A percentile compares a stretch with the other conserved stretches of the same genome.
Conservation (phyloP, 2,113 vertebrate genomes). For the Spea bombifrons region DNA sequence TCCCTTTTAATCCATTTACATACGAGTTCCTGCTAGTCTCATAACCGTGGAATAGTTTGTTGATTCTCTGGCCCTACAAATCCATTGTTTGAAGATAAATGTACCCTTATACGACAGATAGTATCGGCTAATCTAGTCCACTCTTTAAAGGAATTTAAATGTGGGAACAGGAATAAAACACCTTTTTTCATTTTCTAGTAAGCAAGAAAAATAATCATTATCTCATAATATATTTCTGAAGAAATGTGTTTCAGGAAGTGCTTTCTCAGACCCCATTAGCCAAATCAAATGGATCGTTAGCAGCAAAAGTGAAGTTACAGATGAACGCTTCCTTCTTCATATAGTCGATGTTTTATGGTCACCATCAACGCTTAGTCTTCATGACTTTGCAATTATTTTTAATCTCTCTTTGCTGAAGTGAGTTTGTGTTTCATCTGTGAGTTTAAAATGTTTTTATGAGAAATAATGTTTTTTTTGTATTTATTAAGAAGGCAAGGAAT, state of each 20-base stretch:
- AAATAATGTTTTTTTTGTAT: too few relatives aligned
- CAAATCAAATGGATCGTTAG: constrained; percentile 26
- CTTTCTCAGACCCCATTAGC: constrained; percentile 32
- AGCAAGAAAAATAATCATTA: not conserved
- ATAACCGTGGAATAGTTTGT: too few relatives aligned
- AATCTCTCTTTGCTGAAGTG: too few relatives aligned
- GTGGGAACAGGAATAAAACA: too few relatives aligned
- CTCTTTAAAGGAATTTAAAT: too few relatives aligned
- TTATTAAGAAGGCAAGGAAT: too few relatives aligned
- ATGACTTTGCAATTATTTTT: not conserved
- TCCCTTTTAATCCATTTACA: too few relatives aligned
- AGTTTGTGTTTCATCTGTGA: not conserved
- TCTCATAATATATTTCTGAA: not conserved
- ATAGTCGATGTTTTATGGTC: not conserved
- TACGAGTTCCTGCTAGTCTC: too few relatives aligned
- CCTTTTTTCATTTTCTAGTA: not conserved
- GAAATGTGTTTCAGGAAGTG: not conserved
- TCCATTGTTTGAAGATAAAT: too few relatives aligned
- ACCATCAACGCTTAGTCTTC: not conserved
- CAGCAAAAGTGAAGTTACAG: constrained; percentile 11
- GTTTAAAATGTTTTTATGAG: not conserved
- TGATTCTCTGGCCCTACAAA: too few relatives aligned
- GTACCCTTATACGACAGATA: too few relatives aligned
- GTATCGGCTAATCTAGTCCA: too few relatives aligned
- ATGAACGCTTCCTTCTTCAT: not conserved